A percentile compares a stretch with the other conserved stretches of the same genome.
Evolutionary conservation across 2,113 vertebrate species (phyloP).

Genomic region (Andinoacara biseriatus): DNA sequence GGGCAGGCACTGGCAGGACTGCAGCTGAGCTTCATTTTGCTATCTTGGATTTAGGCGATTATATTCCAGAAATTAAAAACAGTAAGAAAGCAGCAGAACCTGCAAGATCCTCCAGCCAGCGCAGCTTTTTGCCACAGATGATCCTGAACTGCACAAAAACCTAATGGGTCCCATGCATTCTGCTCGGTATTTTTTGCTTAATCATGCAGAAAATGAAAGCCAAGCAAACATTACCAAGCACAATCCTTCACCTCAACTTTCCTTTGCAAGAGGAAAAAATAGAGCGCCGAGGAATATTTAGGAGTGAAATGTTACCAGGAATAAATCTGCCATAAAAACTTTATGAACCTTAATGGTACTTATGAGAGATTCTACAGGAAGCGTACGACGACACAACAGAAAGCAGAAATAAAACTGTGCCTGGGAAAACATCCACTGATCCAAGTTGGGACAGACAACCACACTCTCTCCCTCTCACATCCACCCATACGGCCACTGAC

Average conservation of each 20-base stretch:
- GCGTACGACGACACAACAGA: neutral
- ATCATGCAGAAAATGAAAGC: neutral
- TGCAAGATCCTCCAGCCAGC: neutral
- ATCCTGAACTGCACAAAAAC: neutral
- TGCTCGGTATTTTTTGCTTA: too few relatives aligned
- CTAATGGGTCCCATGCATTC: too few relatives aligned
- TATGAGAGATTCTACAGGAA: neutral
- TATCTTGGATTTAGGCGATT: too few relatives aligned
- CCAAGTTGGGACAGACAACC: too few relatives aligned
- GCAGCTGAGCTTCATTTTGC: neutral
- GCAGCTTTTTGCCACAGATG: neutral
- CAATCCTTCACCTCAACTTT: neutral
- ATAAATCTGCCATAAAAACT: constrained; percentile 20
- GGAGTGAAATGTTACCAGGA: neutral
- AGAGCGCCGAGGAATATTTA: neutral
- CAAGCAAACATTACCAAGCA: neutral
- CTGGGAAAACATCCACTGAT: neutral
- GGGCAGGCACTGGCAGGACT: neutral
- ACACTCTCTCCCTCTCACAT: neutral
- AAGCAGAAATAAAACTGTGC: neutral
- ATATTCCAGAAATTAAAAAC: neutral
- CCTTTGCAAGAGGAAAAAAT: neutral
- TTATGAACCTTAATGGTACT: neutral
- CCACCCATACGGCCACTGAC: neutral
- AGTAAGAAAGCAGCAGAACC: neutral